Evolutionary conservation across 2,113 vertebrate genomes (phyloP), one percentile per base, ranked within the genome.

Genomic region (Vimba vimba): DNA sequence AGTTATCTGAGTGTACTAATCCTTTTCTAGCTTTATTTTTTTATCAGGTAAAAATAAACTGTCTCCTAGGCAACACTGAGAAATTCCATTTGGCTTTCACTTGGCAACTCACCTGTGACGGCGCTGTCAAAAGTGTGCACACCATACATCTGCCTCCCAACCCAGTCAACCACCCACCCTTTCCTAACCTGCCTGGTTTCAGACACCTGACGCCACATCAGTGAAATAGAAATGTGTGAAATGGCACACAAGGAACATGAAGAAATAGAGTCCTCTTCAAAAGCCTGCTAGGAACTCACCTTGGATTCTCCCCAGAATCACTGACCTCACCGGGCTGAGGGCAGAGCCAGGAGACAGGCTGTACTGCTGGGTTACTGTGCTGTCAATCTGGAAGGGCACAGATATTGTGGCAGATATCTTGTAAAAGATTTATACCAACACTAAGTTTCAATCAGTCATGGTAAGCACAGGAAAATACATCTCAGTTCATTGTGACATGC

Each of bases 301-400:
- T 93, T 92, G 88, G 85, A 96, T 89, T 90, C 95, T 96, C 79
- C 96, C 96, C 89, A 97, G 89, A 78, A 91, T 96, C 62, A 97
- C 92, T 23, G 95, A 96, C 88, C 92, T 95, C 76, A 93, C 84
- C n/a, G 94, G 92, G 83, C 90, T 94, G 86, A 96, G 94, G 36
- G 94, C 93, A 4, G 83, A 91, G 57, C 96, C 95, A 23, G 90
- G 90, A 69, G 96, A 94, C 85, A 97, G 95, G 86, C 94, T 96
- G 85, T 97, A 95, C 82, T 92, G 95, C 87, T 95, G 89, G 88
- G 88, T 91, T 69, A 94, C 89, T 69, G 95, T 92, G 66, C 95
- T 94, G 88, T 97, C 96, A 91, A 96, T 90, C 96, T 97, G 88
- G 62, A 92, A 91, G 59, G 85, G 57, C 47, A 85, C 60, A 59